These are phyloP conservation scores for Hypothenemus hampei DNA, from an alignment of 1,140 invertebrate species.

Conservation along the genomic window DNA sequence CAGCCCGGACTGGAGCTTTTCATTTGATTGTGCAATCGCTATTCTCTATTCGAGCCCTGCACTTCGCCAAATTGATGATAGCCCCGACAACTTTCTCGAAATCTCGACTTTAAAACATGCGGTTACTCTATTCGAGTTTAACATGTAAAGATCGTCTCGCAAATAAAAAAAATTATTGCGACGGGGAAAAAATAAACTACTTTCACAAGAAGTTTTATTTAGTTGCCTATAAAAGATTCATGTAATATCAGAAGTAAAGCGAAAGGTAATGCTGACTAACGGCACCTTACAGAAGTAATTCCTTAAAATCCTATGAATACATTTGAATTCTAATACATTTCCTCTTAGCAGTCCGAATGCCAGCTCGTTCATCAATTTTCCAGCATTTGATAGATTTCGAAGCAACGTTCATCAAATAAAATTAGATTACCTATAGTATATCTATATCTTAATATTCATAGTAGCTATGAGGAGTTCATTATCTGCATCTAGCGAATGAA, in stretches of 20 bases:
- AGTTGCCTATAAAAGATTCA: constrained; percentile 16
- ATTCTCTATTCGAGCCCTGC: constrained; percentile 2
- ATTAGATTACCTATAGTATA: background rate
- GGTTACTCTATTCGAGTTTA: no score
- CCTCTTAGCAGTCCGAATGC: constrained; percentile 5
- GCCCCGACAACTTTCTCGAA: background rate
- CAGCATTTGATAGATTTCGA: background rate
- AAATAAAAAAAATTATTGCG: no score
- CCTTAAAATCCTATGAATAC: constrained; percentile 26
- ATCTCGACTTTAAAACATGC: background rate
- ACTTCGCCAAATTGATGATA: constrained; percentile 8
- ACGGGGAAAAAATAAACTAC: no score
- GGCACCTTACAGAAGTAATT: constrained; percentile 23
- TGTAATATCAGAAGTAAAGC: constrained; percentile 19
- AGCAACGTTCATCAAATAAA: background rate
- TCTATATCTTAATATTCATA: background rate
- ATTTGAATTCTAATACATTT: constrained; percentile 22
- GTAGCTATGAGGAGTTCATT: background rate
- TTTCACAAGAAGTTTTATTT: no score
- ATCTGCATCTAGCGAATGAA: background rate
- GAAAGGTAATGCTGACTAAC: constrained; percentile 16
- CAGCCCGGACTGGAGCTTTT: background rate
- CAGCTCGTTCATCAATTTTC: background rate
- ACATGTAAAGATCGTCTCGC: background rate
- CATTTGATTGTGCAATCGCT: constrained; percentile 9